Evolutionary conservation across 2,888 invertebrate species (phyloP), one percentile per base, ranked within the genome.

Genomic region (Acanthococcus lagerstroemiae): DNA sequence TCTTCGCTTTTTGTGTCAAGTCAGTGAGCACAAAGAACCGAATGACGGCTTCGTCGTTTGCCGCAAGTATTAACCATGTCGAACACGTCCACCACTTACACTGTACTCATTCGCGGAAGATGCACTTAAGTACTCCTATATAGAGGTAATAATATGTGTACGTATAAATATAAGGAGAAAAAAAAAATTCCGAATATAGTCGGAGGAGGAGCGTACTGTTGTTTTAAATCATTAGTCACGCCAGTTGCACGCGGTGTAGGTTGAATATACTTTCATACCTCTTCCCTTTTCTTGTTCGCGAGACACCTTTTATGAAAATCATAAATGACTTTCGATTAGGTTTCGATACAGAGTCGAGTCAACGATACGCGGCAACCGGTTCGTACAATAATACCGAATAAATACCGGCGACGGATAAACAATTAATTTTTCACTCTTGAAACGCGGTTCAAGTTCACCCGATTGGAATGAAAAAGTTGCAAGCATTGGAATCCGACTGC

Each of bases 301-400:
- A 60, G 60, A 60, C 60, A 60, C 60, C 45, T 60, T 27, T 58
- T 25, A 27, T 50, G 60, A 46, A 46, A 60, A 60, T 48, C 60
- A 60, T 60, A 60, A 60, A 60, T 60, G 60, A 60, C 48, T 60
- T 60, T 60, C 60, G 60, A 60, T 60, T 60, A 60, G 48, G 60
- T 60, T 60, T 24, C 58, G 46, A 58, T 58, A 58, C 45, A 25
- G 46, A 60, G 60, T 45, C 44, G 46, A 45, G 60, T 60, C 46
- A 60, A 46, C 48, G 60, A 60, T 60, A 60, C 48, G 21, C 24
- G 55, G 50, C 27, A 60, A 60, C 60, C 60, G 60, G 60, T 60
- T 60, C 48, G 19, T 60, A 19, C 60, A 60, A 48, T 60, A 60
- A 60, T 60, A 60, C 60, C 26, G 24, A 45, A 9, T 19, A 19